Evolutionary conservation across 1,140 invertebrate genomes (phyloP).

Genomic region (Chelonus insularis): DNA sequence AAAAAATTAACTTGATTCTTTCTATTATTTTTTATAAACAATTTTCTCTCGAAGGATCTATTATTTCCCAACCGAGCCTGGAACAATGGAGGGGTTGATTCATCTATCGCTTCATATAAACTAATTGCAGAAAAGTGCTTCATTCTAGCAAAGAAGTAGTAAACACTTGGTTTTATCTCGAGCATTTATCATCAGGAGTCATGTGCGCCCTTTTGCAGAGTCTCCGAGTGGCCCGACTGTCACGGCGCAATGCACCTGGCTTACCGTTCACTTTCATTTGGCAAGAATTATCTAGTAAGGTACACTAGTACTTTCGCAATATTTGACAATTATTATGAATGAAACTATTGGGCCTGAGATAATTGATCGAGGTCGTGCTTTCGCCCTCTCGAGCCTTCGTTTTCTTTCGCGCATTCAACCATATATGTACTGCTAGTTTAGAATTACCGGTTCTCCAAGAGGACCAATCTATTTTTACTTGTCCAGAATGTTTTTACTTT

Average conservation of each 20-base stretch:
- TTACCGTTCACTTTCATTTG: constrained; percentile 42
- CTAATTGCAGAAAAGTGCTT: no score
- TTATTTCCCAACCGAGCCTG: no score
- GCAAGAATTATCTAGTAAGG: constrained; percentile 32
- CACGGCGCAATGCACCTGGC: constrained; percentile 7
- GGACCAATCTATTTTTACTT: no score
- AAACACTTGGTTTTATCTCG: no score
- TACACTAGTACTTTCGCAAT: constrained; percentile 12
- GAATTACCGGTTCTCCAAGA: no score
- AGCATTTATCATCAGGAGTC: not conserved
- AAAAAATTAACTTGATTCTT: no score
- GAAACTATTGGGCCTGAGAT: not conserved
- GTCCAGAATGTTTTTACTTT: no score
- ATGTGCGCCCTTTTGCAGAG: constrained; percentile 5
- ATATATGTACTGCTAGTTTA: not conserved
- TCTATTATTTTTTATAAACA: no score
- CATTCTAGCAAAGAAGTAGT: no score
- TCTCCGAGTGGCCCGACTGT: constrained; percentile 11
- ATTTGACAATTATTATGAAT: constrained; percentile 21
- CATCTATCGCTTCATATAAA: no score
- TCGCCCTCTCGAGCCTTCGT: not conserved
- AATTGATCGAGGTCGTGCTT: constrained; percentile 1
- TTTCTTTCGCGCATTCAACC: not conserved
- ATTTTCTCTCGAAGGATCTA: no score
- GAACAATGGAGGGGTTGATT: no score